Conservation (phyloP, 2,888 invertebrate genomes). For the Drosophila yooni region DNA sequence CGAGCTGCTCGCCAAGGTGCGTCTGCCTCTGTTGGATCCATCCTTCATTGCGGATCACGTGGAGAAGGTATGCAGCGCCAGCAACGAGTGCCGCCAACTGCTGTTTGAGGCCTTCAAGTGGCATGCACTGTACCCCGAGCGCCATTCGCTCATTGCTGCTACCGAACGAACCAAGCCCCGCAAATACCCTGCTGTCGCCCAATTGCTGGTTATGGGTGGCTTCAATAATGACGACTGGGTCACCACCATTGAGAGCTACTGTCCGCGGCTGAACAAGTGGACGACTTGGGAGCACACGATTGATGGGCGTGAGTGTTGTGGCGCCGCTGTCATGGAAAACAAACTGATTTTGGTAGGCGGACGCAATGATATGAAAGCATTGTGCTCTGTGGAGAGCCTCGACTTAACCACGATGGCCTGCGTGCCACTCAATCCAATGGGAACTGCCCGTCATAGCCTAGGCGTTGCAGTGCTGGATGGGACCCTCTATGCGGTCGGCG, state of each 20-base stretch:
- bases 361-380: slow-evolving; percentile 95
- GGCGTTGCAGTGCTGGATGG: slow-evolving; percentile 91
- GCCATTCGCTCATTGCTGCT: slow-evolving; percentile 89
- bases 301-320: slow-evolving; percentile 92
- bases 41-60: slow-evolving; percentile 96
- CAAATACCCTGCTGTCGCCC: slow-evolving; percentile 89
- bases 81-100: slow-evolving; percentile 91
- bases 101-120: slow-evolving; percentile 97
- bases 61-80: slow-evolving; percentile 87
- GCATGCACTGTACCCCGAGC: slow-evolving; percentile 92
- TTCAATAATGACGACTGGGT: slow-evolving; percentile 87
- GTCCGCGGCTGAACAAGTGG: slow-evolving; percentile 84
- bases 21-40: slow-evolving; percentile 93
- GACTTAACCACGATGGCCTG: slow-evolving; percentile 92
- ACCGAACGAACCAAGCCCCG: slow-evolving; percentile 93
- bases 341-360: slow-evolving; percentile 96
- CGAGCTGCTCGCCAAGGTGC: slow-evolving; percentile 90
- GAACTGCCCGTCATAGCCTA: slow-evolving; percentile 92
- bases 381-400: slow-evolving; percentile 95
- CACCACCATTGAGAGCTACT: slow-evolving; percentile 94
- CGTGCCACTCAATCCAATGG: slow-evolving; percentile 94
- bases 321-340: slow-evolving; percentile 92
- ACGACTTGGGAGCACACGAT: slow-evolving; percentile 84
- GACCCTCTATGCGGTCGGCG: slow-evolving; percentile 96
- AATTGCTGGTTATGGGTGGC: slow-evolving; percentile 94